Conservation (phyloP, 2,113 vertebrate genomes). For the Megaceryle torquata region DNA sequence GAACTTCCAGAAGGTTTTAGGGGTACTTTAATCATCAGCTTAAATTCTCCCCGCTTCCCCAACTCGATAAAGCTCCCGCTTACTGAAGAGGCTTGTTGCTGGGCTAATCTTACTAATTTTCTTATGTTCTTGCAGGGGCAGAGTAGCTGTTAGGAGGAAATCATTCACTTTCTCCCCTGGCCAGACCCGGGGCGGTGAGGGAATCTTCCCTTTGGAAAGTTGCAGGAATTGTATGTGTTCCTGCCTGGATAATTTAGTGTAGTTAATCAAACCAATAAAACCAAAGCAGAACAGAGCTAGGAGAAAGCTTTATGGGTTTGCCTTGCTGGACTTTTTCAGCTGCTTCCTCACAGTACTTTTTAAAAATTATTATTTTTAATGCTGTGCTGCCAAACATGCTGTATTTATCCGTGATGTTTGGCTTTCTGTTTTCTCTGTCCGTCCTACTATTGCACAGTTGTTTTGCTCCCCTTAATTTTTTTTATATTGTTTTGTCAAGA, state of each 20-base stretch:
- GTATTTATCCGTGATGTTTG: background rate
- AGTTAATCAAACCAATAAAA: constrained; percentile 31
- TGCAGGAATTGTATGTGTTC: background rate
- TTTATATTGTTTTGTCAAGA: background rate
- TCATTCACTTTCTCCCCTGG: background rate
- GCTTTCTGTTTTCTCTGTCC: background rate
- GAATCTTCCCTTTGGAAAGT: constrained; percentile 24
- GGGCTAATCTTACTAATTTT: background rate
- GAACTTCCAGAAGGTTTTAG: constrained; percentile 55
- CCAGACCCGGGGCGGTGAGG: background rate
- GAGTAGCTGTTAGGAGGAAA: background rate
- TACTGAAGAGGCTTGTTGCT: background rate
- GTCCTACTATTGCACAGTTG: background rate
- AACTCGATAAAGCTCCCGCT: background rate
- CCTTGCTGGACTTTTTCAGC: background rate
- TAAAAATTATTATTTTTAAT: background rate
- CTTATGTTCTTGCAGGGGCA: background rate
- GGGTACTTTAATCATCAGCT: no score
- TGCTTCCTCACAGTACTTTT: background rate
- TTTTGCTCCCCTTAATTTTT: background rate
- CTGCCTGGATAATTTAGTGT: constrained; percentile 11
- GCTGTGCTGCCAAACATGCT: accelerated
- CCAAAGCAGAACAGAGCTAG: background rate
- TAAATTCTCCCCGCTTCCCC: background rate
- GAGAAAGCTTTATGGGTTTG: background rate